Conservation (phyloP, 2,797 vertebrate genomes). For the Takifugu rubripes region DNA sequence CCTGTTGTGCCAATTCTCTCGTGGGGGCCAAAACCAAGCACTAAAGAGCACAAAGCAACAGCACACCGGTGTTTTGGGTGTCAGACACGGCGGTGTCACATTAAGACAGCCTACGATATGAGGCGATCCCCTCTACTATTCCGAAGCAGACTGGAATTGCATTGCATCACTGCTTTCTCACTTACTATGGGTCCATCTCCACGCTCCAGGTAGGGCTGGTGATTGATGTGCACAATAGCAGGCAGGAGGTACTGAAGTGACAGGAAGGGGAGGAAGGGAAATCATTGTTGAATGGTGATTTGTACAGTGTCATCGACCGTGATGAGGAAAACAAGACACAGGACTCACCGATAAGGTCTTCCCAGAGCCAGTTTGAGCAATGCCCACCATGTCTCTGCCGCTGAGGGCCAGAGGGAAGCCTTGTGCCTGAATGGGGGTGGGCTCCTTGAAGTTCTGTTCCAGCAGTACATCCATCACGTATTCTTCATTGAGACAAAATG, state of each 20-base stretch:
- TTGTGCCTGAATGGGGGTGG: slow-evolving; percentile 94
- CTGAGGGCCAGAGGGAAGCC: slow-evolving; percentile 93
- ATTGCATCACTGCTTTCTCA: slow-evolving; percentile 30
- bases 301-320: neutral
- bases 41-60: slow-evolving; percentile 55
- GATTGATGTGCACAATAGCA: slow-evolving; percentile 95
- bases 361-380: slow-evolving; percentile 93
- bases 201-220: slow-evolving; percentile 93
- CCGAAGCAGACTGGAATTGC: too few relatives aligned
- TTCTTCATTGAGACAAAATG: slow-evolving; percentile 64
- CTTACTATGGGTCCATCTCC: slow-evolving; percentile 95
- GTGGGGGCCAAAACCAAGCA: slow-evolving; percentile 93
- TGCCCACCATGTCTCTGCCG: slow-evolving; percentile 94
- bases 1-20: slow-evolving; percentile 93
- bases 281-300: neutral
- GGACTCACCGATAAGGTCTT: slow-evolving; percentile 88
- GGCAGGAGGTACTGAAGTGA: slow-evolving; percentile 86
- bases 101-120: too few relatives aligned
- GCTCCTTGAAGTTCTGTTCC: slow-evolving; percentile 93
- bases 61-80: neutral
- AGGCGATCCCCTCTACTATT: too few relatives aligned
- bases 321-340: neutral
- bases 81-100: neutral
- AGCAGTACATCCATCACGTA: slow-evolving; percentile 92
- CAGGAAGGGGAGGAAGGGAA: neutral